phyloP scores from a whole-genome alignment of 2,797 vertebrate genomes.

The Rhinogobio ventralis region DNA sequence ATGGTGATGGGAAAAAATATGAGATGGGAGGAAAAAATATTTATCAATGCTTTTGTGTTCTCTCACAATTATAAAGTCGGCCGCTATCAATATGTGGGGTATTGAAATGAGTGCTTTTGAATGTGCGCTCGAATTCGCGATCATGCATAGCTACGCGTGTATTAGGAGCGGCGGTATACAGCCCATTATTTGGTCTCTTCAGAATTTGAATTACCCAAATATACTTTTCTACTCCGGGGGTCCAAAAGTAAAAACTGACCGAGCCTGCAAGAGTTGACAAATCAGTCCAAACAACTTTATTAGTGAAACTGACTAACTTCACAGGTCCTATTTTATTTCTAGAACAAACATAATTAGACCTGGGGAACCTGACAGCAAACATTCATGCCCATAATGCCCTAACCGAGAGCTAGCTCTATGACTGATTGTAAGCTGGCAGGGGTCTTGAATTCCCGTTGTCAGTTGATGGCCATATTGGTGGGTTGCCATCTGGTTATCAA shows the following conservation, averaged over 20 bases:
- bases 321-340: conserved; percentile 26
- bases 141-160: too few relatives aligned
- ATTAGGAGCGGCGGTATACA: too few relatives aligned
- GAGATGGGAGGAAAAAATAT: too few relatives aligned
- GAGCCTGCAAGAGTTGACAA: background rate
- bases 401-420: background rate
- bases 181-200: too few relatives aligned
- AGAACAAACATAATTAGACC: conserved; percentile 47
- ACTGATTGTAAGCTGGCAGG: conserved; percentile 33
- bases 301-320: conserved; percentile 24
- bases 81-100: too few relatives aligned
- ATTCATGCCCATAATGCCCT: conserved; percentile 23
- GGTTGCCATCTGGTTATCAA: conserved; percentile 58
- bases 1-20: too few relatives aligned
- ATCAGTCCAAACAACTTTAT: conserved; percentile 13
- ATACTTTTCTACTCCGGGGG: background rate
- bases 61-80: too few relatives aligned
- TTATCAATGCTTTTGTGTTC: too few relatives aligned
- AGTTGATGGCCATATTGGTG: conserved; percentile 42
- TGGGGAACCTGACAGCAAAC: conserved; percentile 26
- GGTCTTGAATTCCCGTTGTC: conserved; percentile 21
- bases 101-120: too few relatives aligned
- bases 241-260: background rate
- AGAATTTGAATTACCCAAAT: background rate
- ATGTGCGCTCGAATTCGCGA: too few relatives aligned